Conservation (phyloP, 1,140 invertebrate genomes). For the Heliconius hermathena region DNA sequence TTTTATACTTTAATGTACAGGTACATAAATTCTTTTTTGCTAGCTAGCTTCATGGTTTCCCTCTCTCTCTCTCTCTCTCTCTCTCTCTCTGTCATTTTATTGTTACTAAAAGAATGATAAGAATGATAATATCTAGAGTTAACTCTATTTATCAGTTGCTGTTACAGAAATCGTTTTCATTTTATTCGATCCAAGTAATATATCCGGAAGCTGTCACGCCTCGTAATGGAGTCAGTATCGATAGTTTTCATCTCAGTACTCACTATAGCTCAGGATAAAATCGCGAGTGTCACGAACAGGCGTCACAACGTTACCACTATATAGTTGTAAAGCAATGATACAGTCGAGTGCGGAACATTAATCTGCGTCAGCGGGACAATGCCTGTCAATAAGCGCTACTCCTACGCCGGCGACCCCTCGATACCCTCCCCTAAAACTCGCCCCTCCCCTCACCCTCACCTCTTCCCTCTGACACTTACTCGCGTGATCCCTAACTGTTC, state of each 20-base stretch:
- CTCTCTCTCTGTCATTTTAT: too few relatives aligned
- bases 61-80: too few relatives aligned
- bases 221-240: conserved; percentile 14
- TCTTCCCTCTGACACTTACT: neutral
- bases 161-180: neutral
- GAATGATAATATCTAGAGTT: neutral
- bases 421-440: neutral
- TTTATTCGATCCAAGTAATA: neutral
- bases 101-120: too few relatives aligned
- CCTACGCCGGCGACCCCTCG: conserved; percentile 20
- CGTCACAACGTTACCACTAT: conserved; percentile 6
- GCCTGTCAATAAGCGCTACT: conserved; percentile 42
- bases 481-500: conserved; percentile 8
- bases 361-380: conserved; percentile 46
- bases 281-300: conserved; percentile 23
- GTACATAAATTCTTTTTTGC: too few relatives aligned
- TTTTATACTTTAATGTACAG: too few relatives aligned
- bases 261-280: conserved; percentile 3
- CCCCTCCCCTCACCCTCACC: neutral
- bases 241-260: conserved; percentile 4
- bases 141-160: neutral
- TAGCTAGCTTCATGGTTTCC: too few relatives aligned
- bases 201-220: neutral
- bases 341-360: conserved; percentile 43
- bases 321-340: conserved; percentile 37